Conservation (phyloP, 2,888 invertebrate species). For the Cosmia trapezina region DNA sequence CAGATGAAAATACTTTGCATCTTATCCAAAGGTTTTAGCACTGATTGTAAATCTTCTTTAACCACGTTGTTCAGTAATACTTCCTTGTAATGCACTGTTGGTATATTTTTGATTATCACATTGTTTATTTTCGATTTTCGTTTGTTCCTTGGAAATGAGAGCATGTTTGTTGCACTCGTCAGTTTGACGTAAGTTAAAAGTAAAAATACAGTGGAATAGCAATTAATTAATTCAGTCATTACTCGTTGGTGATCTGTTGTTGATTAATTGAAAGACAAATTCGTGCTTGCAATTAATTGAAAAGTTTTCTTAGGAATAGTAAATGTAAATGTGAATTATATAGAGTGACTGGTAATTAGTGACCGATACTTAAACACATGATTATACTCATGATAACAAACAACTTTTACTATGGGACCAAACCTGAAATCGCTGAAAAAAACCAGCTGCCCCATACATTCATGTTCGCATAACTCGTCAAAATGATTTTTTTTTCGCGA, state of each 20-base stretch:
- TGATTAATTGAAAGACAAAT: too few species aligned
- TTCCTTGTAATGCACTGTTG: constrained; percentile 14
- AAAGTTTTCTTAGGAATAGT: neutral
- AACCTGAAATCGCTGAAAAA: too few species aligned
- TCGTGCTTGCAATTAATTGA: neutral
- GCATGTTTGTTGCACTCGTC: constrained; percentile 16
- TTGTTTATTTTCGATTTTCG: constrained; percentile 19
- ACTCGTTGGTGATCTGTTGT: neutral
- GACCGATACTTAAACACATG: too few species aligned
- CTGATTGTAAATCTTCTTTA: constrained; percentile 26
- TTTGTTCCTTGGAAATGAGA: constrained; percentile 12
- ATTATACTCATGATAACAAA: too few species aligned
- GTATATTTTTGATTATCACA: constrained; percentile 23
- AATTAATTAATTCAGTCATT: constrained; percentile 26
- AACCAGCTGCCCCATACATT: too few species aligned
- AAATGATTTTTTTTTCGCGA: too few species aligned
- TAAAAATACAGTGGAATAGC: neutral
- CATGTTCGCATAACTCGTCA: too few species aligned
- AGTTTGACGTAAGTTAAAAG: neutral
- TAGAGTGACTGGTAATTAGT: too few species aligned
- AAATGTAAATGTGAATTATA: neutral
- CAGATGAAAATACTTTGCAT: constrained; percentile 50
- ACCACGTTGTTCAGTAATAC: constrained; percentile 30
- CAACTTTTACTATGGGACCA: too few species aligned
- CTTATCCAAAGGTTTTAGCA: constrained; percentile 26